These are phyloP conservation scores for Oligia latruncula DNA, from an alignment of 2,888 invertebrate species.

Conservation along the genomic window DNA sequence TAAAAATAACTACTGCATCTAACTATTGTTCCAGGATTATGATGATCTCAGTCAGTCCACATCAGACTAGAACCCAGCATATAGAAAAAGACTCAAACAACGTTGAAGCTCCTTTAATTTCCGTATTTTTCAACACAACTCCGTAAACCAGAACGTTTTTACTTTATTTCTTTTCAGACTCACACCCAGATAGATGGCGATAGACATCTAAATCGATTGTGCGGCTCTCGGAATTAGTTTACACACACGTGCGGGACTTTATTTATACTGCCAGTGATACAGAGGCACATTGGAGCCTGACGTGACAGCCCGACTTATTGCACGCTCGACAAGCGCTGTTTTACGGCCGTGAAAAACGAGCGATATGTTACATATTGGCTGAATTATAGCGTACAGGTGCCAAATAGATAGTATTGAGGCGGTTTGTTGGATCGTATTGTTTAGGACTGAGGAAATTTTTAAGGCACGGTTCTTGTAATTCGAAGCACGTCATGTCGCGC, in stretches of 20 bases:
- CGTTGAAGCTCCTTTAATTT: neutral
- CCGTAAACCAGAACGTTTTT: neutral
- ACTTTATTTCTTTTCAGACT: slow-evolving; percentile 24
- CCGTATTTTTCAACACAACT: slow-evolving; percentile 7
- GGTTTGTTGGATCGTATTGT: slow-evolving; percentile 10
- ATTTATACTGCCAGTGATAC: slow-evolving; percentile 60
- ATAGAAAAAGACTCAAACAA: neutral
- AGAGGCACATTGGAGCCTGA: slow-evolving; percentile 42
- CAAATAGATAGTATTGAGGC: slow-evolving; percentile 28
- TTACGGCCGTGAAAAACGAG: slow-evolving; percentile 54
- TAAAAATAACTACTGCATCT: neutral
- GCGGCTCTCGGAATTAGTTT: slow-evolving; percentile 61
- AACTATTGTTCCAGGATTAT: neutral
- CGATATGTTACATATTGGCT: slow-evolving; percentile 39
- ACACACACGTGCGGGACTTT: slow-evolving; percentile 48
- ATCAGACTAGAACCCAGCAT: neutral
- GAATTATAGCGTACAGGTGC: slow-evolving; percentile 42
- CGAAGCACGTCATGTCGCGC: slow-evolving; percentile 12
- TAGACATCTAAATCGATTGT: slow-evolving; percentile 59
- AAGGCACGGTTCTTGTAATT: slow-evolving; percentile 25
- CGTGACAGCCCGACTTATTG: slow-evolving; percentile 61
- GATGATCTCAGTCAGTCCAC: too few relatives aligned
- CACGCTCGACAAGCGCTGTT: slow-evolving; percentile 46
- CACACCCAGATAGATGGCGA: slow-evolving; percentile 36
- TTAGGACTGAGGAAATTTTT: slow-evolving; percentile 4